Base-by-base conservation (phyloP, 2,797 vertebrate species). In the Spinus olivaceus region DNA sequence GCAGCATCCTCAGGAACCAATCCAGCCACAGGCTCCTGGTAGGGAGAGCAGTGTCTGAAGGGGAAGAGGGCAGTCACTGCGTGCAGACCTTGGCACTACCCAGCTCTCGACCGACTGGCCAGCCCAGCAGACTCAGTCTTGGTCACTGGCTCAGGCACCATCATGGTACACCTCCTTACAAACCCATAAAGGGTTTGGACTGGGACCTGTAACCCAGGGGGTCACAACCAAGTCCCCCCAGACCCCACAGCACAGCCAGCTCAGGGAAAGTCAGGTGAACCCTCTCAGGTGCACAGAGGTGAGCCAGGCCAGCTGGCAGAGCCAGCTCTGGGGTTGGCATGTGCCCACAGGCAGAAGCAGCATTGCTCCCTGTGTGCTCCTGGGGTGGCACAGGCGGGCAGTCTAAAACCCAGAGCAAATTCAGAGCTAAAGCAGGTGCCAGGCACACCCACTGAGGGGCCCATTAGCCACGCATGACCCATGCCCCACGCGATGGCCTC, bases 341-440 rank as follows among this genome's bases (percentile, higher is more conserved):
- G 0, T 1, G 25, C 41, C 50, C 41, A 3, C 1, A 4, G n/a
- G 22, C 46, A 57, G 37, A 8, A 63, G 51, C 22, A 32, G 63
- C 24, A 6, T 3, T 0, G 2, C 12, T 72, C 51, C 23, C 54
- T 1, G 12, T 0, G 6, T 0, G 2, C 21, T 49, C 53, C 46
- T 4, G 14, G 4, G 9, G 49, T 0, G 4, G 22, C 4, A 10
- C 64, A 28, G 33, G 8, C 1, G 39, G 2, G 3, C 44, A 7
- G 0, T 12, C 41, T 14, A 4, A 74, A 85, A 39, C 9, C 57
- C 56, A 15, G 33, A 56, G 56, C 0, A 8, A 77, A 51, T 7
- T 4, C 10, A 10, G 33, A 49, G n/a, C 44, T 57, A 30, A 49
- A 41, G 28, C n/a, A 21, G 5, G 23, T 1, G 4, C 41, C 33